Evolutionary conservation across 2,113 vertebrate genomes (phyloP).

Genomic region (Thunnus thynnus): DNA sequence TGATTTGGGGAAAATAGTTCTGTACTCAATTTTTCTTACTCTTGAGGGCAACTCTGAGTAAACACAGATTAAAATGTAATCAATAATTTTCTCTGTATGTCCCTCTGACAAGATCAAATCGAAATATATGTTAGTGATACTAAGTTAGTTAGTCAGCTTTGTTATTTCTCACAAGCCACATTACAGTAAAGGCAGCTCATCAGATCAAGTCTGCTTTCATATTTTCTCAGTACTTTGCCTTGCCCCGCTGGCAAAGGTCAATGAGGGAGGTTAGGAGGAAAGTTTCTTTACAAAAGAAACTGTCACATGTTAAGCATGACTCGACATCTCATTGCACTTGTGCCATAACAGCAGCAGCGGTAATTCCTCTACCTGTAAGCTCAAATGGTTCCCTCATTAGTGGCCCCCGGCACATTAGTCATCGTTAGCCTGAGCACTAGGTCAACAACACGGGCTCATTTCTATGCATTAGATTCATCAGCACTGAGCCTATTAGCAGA

Average conservation of each 20-base stretch:
- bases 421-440: constrained; percentile 39
- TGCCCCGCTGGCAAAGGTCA: not conserved
- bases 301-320: constrained; percentile 5
- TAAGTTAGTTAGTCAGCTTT: not conserved
- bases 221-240: not conserved
- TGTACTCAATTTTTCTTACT: not conserved
- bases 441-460: constrained; percentile 45
- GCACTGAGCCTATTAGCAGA: constrained; percentile 20
- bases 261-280: not conserved
- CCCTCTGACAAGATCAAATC: no score
- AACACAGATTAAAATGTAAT: not conserved
- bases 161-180: not conserved
- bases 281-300: not conserved
- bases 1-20: not conserved
- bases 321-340: not conserved
- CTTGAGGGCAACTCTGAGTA: no score
- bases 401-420: constrained; percentile 52
- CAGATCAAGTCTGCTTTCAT: not conserved
- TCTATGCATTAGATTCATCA: constrained; percentile 58
- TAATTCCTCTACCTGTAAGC: constrained; percentile 30
- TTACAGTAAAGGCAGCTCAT: not conserved
- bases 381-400: constrained; percentile 26
- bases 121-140: not conserved
- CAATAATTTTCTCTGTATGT: not conserved
- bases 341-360: not conserved